Percentiles rank a stretch among this genome's conserved stretches.
Conservation (phyloP, 2,797 vertebrate species). For the Poecilia gillii region DNA sequence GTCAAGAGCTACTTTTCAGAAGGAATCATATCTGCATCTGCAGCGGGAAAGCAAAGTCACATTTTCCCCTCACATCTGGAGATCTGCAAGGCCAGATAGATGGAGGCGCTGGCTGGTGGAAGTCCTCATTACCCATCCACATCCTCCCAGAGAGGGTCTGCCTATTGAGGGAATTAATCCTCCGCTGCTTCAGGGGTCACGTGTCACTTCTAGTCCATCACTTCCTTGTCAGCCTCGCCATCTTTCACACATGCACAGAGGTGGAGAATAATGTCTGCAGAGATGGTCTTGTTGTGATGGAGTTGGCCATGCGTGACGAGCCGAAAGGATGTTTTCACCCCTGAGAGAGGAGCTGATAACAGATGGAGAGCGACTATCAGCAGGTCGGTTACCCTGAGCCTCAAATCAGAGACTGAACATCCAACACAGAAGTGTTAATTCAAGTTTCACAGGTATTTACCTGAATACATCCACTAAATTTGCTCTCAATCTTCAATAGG, state of each 20-base stretch:
- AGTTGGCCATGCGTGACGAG: constrained; percentile 61
- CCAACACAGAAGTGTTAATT: constrained; percentile 16
- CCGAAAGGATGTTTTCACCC: constrained; percentile 72
- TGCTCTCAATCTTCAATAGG: constrained; percentile 9
- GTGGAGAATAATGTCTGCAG: constrained; percentile 23
- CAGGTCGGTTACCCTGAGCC: constrained; percentile 52
- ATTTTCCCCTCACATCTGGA: constrained; percentile 72
- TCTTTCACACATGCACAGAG: constrained; percentile 16
- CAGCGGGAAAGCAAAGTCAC: constrained; percentile 47
- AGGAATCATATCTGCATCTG: constrained; percentile 38
- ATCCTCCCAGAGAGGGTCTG: constrained; percentile 58
- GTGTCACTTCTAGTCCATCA: constrained; percentile 75
- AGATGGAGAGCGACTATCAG: constrained; percentile 63
- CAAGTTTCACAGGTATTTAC: constrained; percentile 23
- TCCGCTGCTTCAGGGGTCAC: constrained; percentile 63
- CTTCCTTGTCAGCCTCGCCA: constrained; percentile 40
- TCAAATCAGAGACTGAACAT: constrained; percentile 37
- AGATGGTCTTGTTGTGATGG: constrained; percentile 69
- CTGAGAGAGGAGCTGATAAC: constrained; percentile 61
- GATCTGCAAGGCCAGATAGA: constrained; percentile 61
- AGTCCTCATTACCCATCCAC: constrained; percentile 68
- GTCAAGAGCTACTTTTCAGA: constrained; percentile 20
- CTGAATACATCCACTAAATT: not conserved
- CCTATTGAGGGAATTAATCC: constrained; percentile 71
- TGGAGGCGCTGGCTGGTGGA: constrained; percentile 63